A percentile compares a stretch with the other conserved stretches of the same genome.
Conservation (phyloP, 2,888 invertebrate species). For the Protula sp. region DNA sequence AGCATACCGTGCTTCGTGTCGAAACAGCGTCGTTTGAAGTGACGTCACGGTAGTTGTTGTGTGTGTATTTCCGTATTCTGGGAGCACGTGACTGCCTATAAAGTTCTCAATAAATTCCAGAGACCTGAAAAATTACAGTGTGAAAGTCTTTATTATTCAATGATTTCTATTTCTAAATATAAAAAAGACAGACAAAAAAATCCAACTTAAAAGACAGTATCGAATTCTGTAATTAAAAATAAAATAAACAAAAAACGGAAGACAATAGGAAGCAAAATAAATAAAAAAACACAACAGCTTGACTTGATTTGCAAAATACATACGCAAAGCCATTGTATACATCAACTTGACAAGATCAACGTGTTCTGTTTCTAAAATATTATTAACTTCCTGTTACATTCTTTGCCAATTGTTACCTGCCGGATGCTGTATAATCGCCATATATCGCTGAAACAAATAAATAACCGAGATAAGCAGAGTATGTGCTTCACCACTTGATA, state of each 20-base stretch:
- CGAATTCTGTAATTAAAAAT: background rate
- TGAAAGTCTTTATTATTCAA: background rate
- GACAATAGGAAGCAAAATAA: background rate
- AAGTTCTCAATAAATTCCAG: conserved; percentile 81
- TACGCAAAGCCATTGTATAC: background rate
- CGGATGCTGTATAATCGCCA: conserved; percentile 82
- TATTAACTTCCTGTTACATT: background rate
- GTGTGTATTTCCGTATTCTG: conserved; percentile 72
- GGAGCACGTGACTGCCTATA: conserved; percentile 69
- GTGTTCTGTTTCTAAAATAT: background rate
- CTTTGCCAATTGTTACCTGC: conserved; percentile 57
- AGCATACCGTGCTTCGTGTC: conserved; percentile 62
- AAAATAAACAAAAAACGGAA: background rate
- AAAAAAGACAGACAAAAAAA: no score
- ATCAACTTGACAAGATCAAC: background rate
- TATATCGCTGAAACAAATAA: conserved; percentile 60
- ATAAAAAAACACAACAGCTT: no score
- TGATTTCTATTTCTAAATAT: background rate
- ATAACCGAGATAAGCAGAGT: background rate
- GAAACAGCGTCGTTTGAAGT: conserved; percentile 78
- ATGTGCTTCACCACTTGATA: no score
- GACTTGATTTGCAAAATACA: no score
- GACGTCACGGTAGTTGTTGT: conserved; percentile 79
- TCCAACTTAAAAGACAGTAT: background rate
- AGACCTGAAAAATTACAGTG: conserved; percentile 51